A percentile compares a stretch with the other conserved stretches of the same genome.
Evolutionary conservation across 2,888 invertebrate species (phyloP).

Genomic region (Dasypogon diadema): DNA sequence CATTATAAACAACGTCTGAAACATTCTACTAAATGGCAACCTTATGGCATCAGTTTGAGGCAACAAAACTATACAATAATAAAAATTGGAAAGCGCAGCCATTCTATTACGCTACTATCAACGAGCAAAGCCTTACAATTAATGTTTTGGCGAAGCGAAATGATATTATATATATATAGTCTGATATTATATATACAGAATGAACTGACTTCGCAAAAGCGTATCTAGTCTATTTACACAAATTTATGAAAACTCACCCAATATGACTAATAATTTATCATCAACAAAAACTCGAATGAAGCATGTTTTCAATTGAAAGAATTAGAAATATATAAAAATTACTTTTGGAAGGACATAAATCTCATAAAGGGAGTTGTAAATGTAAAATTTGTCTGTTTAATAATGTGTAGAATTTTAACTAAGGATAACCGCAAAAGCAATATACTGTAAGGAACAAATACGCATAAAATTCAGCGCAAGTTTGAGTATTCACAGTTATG

Average conservation of each 20-base stretch:
- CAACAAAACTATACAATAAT: background rate
- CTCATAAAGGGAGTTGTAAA: slow-evolving; percentile 25
- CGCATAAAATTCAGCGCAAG: slow-evolving; percentile 15
- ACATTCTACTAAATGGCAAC: slow-evolving; percentile 33
- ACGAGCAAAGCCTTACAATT: slow-evolving; percentile 46
- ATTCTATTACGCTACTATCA: slow-evolving; percentile 29
- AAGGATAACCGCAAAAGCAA: slow-evolving; percentile 9
- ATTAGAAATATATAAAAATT: slow-evolving; percentile 52
- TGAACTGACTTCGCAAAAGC: slow-evolving; percentile 43
- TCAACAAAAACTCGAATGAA: slow-evolving; percentile 56
- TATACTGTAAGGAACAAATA: slow-evolving; percentile 37
- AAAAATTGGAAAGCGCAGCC: slow-evolving; percentile 27
- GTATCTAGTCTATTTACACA: slow-evolving; percentile 47
- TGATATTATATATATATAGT: slow-evolving; percentile 5
- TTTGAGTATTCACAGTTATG: slow-evolving; percentile 35
- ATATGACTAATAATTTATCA: slow-evolving; percentile 54
- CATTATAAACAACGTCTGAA: no score
- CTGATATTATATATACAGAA: slow-evolving; percentile 25
- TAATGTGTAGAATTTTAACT: background rate
- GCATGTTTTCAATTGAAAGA: slow-evolving; percentile 53
- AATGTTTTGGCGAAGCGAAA: slow-evolving; percentile 41
- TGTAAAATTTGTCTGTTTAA: slow-evolving; percentile 14
- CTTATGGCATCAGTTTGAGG: background rate
- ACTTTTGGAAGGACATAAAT: slow-evolving; percentile 35
- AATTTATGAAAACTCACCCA: slow-evolving; percentile 55